Evolutionary conservation across 2,113 vertebrate species (phyloP).

Genomic region (Ameiurus melas): DNA sequence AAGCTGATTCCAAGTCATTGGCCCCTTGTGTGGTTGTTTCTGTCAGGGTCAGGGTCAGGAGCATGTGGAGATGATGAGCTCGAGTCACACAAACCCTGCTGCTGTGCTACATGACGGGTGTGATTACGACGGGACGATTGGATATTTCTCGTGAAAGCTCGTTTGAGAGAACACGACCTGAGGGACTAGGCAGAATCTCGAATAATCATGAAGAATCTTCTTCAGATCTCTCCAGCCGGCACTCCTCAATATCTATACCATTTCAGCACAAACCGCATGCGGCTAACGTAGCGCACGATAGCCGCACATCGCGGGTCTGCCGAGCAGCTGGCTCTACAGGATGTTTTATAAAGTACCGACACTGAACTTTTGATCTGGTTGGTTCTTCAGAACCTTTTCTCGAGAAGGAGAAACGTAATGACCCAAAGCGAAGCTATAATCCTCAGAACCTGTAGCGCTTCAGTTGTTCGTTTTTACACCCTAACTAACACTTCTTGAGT

Average conservation of each 20-base stretch:
- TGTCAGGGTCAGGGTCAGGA: neutral
- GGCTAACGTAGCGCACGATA: neutral
- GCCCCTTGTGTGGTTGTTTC: neutral
- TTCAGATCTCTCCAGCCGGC: no score
- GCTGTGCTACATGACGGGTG: neutral
- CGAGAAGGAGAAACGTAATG: no score
- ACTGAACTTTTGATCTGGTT: no score
- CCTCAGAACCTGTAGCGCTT: no score
- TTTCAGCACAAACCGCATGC: neutral
- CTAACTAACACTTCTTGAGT: neutral
- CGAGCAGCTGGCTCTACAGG: conserved; percentile 1
- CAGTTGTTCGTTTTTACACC: no score
- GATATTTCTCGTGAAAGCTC: no score
- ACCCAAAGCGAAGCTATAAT: no score
- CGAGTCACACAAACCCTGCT: neutral
- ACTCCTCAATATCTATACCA: no score
- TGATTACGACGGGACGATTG: no score
- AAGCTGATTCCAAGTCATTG: neutral
- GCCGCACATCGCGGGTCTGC: neutral
- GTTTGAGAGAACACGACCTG: no score
- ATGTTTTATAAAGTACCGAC: conserved; percentile 5
- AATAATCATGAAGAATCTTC: neutral
- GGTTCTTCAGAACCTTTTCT: no score
- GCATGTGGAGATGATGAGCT: neutral
- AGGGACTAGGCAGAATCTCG: conserved; percentile 55